Evolutionary conservation across 2,113 vertebrate species (phyloP), one percentile per base, ranked within the genome.

Genomic region (Solea solea): DNA sequence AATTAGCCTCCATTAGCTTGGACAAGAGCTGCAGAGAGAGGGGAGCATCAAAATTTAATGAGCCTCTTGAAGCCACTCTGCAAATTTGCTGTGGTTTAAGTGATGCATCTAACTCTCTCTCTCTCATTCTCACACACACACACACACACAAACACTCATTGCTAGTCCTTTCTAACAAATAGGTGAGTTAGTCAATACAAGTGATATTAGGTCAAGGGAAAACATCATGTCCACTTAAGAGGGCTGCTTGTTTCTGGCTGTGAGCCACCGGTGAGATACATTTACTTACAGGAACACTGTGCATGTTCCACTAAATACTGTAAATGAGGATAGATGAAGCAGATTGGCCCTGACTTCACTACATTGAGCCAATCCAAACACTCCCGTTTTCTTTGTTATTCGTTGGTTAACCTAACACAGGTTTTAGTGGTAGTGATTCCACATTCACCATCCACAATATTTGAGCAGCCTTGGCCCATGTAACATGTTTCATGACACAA

Each of bases 11-110:
- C 86, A 88, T 90, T 90, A 90, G 75, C 78, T 82, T 25, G 75
- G 84, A 91, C 85, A 91, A 89, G 76, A 90, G 89, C 83, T 78
- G 88, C 85, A 87, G 84, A 88, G 90, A 84, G 76, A 80, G 83
- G 73, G 89, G 81, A 80, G 82, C 88, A 91, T 91, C 86, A 91
- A 91, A 91, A 66, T 90, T 90, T 90, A 92, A 93, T 89, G 89
- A 92, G 89, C 73, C 85, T 88, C 88, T 88, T 82, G 75, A 84
- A 84, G 78, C 59, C 14, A 59, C 76, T 76, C 89, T 76, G 82
- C 86, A 88, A 82, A 81, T 90, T 87, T 83, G 74, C 74, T 74
- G 72, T 64, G 72, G 72, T 86, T 82, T 76, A 80, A 86, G 85
- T 81, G 86, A 74, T 60, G 56, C 41, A 11, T 84, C 73, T 61